Evolutionary conservation across 2,113 vertebrate genomes (phyloP), one percentile per base, ranked within the genome.

Genomic region (Hepsetus odoe): DNA sequence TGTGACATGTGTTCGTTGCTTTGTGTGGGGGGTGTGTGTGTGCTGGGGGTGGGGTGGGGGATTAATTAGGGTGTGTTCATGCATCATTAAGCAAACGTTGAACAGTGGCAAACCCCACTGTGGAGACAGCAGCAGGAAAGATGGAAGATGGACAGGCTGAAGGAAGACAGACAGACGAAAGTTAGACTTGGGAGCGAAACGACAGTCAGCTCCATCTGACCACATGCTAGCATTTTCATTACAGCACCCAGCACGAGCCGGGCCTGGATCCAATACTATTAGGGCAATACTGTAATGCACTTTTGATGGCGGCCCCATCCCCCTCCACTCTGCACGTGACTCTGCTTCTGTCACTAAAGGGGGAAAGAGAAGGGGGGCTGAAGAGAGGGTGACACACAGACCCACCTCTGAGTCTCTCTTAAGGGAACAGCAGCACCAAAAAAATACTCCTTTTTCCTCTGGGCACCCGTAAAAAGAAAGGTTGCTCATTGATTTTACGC

Each of bases 61-160:
- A 74, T 42, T 12, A 1, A 56, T 74, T 65, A 44, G 61, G 81
- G 83, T 87, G 74, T 68, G 83, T 89, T 89, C 83, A 87, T 88
- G 88, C 88, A 88, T 91, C 90, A 91, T 90, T 90, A 89, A 84
- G 85, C 87, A 88, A 82, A 79, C 86, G 83, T 82, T 90, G 79
- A 85, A 88, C 74, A 91, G 87, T 84, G 85, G 84, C 86, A 84
- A 81, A 85, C 79, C 14, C 71, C 72, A 85, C 79, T 62, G 80
- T 79, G 80, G 76, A 65, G 83, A 59, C 84, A 84, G 82, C 5
- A 83, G 12, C 61, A 32, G 33, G 11, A 65, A 18, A 65, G 61
- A 65, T 18, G 44, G 42, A 75, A 56, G 42, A 75, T 33, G 16
- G 30, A 46, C 49, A 11, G 20, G 76, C 28, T 16, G 10, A 18